Conservation (phyloP, 1,140 invertebrate species). For the Tetragnatha versicolor region DNA sequence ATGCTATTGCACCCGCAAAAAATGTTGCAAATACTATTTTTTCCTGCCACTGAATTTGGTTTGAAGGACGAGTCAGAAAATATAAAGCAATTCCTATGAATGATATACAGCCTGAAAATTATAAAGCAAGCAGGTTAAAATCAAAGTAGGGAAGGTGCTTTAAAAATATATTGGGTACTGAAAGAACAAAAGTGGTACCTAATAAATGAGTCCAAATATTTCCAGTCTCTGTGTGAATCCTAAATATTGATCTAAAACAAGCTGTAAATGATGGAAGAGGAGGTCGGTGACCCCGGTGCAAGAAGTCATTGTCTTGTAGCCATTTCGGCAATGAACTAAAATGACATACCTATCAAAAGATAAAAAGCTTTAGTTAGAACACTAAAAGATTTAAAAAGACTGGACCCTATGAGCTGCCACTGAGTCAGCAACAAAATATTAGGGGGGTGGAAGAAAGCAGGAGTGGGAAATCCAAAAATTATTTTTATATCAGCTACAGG, state of each 20-base stretch:
- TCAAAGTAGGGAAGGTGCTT: neutral
- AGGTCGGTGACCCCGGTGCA: conserved; percentile 93
- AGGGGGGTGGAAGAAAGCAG: no score
- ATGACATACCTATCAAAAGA: conserved; percentile 57
- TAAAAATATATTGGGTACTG: neutral
- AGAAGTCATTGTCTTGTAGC: conserved; percentile 98
- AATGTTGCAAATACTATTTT: conserved; percentile 92
- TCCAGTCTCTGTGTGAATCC: conserved; percentile 86
- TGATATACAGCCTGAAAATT: conserved; percentile 60
- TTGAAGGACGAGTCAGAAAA: conserved; percentile 79
- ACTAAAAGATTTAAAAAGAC: no score
- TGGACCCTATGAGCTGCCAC: no score
- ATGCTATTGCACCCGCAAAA: conserved; percentile 95
- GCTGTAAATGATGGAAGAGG: conserved; percentile 93
- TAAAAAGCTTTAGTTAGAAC: no score
- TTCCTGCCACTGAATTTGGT: conserved; percentile 69
- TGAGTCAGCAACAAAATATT: no score
- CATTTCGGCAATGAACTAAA: conserved; percentile 82
- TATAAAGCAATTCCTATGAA: conserved; percentile 83
- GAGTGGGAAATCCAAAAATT: no score
- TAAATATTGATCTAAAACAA: conserved; percentile 97
- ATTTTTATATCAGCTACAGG: no score
- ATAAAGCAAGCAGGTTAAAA: neutral
- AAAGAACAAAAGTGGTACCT: conserved; percentile 29
- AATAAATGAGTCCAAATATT: conserved; percentile 98